Base-by-base conservation (phyloP, 37 sponge, comb jelly and placozoan species). In the Theonella swinhoei region DNA sequence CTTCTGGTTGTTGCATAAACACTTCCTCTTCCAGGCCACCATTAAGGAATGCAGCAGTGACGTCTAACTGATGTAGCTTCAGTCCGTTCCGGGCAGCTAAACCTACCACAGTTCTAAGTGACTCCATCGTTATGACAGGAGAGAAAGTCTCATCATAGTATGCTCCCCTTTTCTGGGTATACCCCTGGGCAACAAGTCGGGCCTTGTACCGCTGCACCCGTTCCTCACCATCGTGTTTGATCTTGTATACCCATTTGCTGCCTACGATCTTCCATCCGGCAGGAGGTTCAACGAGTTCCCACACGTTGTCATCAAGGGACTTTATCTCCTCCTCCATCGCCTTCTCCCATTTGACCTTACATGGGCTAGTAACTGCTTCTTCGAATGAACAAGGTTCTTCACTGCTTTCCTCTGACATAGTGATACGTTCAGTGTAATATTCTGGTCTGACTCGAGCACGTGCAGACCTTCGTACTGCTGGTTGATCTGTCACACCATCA, bases 1-100 rank as follows among this genome's bases (percentile, higher is more conserved):
- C 80, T 77, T 90, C 85, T 22, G 85, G 89, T 72, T 89, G 89
- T 29, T 7, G 74, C 88, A 80, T 87, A 68, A 74, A 87, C 36
- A 87, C 70, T 34, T 74, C 88, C 69, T 87, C 81, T 37, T 87
- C 76, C 22, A 87, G 64, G 1, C 72, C 64, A 24, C 81, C 76
- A 71, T 87, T 80, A n/a, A 80, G 75, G 42, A 80, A 87, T 26
- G 88, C 88, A 39, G 80, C 71, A 30, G 72, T 77, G 28, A 68
- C 67, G 61, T 88, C 79, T 39, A 88, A 54, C 47, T 88, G 89
- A 77, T 88, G 89, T 39, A 88, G 66, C 20, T 78, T 42, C 64
- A 88, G 42, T 36, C 78, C 77, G 22, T 88, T 39, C 60, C 76
- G 61, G n/a, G 64, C 78, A 26, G 89, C 54, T 30, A 88, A 35